Percentiles rank a stretch among this genome's conserved stretches.
Evolutionary conservation across 2,888 invertebrate species (phyloP).

Genomic region (Callinectes sapidus): DNA sequence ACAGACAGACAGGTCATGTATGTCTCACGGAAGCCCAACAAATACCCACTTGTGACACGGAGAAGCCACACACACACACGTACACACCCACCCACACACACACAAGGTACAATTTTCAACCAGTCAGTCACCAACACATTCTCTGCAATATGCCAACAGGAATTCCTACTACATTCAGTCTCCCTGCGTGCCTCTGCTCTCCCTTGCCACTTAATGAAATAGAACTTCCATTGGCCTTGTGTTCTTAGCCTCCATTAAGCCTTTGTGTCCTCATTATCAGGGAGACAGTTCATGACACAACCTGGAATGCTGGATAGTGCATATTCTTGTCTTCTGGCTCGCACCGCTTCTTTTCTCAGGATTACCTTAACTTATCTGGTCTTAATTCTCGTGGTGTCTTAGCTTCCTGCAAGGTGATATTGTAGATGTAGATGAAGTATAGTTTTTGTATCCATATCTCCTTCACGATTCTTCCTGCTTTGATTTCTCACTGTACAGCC

Average conservation of each 20-base stretch:
- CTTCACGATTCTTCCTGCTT: no score
- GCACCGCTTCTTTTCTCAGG: background rate
- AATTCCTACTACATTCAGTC: background rate
- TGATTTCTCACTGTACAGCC: no score
- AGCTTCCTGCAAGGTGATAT: background rate
- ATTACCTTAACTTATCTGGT: background rate
- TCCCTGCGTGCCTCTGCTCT: background rate
- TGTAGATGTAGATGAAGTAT: no score
- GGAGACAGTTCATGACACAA: background rate
- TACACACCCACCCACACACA: slow-evolving; percentile 16
- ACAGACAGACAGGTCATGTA: background rate
- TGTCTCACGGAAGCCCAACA: slow-evolving; percentile 20
- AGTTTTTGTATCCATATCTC: no score
- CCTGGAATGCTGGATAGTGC: background rate
- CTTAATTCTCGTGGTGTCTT: background rate
- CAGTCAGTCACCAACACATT: background rate
- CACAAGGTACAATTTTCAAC: background rate
- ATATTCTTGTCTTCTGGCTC: background rate
- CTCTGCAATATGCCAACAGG: background rate
- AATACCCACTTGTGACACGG: background rate
- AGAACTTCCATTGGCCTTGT: background rate
- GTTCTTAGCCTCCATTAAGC: background rate
- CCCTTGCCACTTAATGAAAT: background rate
- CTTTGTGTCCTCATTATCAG: background rate
- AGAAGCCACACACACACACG: slow-evolving; percentile 34